Base-by-base conservation (phyloP, 2,888 invertebrate genomes). In the Ischnura elegans region DNA sequence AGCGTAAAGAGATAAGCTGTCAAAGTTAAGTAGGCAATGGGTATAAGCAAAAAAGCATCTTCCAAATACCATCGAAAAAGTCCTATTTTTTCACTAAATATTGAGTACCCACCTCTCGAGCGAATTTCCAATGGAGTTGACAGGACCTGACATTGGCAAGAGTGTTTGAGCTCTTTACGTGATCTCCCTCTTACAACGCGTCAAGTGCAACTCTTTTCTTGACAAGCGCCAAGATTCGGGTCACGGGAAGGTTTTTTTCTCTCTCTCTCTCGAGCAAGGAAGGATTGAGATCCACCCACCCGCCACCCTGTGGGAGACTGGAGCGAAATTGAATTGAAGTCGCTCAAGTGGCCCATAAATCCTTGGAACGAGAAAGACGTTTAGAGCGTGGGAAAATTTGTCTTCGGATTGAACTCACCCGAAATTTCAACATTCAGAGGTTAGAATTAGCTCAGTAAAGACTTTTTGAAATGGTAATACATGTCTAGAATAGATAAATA, bases 181-280 rank as follows among this genome's bases (percentile, higher is more conserved):
- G 4, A n/a, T n/a, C 61, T 61, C 6, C 25, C n/a, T 3, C 25
- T 61, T n/a, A 8, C n/a, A n/a, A 25, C 61, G 8, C n/a, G 61
- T 61, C n/a, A 61, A 61, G n/a, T 61, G n/a, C 61, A 61, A 8
- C n/a, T 61, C 61, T 61, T 21, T 61, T 21, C 61, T 61, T 61
- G 61, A n/a, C 61, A n/a, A 61, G 61, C n/a, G n/a, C 61, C 61
- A 61, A 61, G n/a, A 61, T 61, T 19, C 61, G n/a, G 61, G 61
- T 61, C 61, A 61, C 61, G 61, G n/a, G n/a, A n/a, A n/a, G 51
- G 16, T 10, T n/a, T n/a, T 61, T 61, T n/a, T 51, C 13, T 47
- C 13, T 47, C 5, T 51, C 51, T 51, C 16, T 13, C 13, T 8
- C 16, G 51, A 19, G 19, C 16, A 19, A 19, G 51, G 51, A 8